Evolutionary conservation across 2,113 vertebrate genomes (phyloP).

Genomic region (Asarcornis scutulata): DNA sequence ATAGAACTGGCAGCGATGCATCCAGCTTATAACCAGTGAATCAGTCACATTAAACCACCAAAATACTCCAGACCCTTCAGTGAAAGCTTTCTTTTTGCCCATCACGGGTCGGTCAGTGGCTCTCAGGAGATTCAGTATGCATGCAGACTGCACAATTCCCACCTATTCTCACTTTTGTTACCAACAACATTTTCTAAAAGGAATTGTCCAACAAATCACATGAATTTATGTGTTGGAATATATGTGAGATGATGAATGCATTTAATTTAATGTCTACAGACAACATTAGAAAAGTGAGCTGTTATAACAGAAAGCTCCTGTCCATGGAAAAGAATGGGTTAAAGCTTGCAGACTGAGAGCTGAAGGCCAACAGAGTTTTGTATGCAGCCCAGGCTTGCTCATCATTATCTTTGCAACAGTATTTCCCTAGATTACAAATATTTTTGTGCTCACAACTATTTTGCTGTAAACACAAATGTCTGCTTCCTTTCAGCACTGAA

Average conservation of each 20-base stretch:
- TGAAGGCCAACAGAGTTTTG: not conserved
- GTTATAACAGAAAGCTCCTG: not conserved
- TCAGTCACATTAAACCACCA: not conserved
- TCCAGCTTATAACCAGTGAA: not conserved
- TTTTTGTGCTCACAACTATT: conserved; percentile 1
- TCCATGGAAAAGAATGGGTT: not conserved
- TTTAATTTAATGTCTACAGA: not conserved
- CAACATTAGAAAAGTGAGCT: not conserved
- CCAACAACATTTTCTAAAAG: not conserved
- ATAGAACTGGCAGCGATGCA: not conserved
- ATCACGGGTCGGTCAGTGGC: not conserved
- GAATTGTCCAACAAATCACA: not conserved
- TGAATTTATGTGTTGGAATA: not conserved
- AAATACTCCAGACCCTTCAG: not conserved
- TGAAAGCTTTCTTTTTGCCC: not conserved
- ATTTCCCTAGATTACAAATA: not conserved
- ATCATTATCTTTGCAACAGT: not conserved
- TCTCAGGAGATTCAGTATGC: not conserved
- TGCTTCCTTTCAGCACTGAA: not conserved
- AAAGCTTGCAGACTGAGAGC: not conserved
- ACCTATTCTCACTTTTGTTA: not conserved
- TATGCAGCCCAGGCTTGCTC: not conserved
- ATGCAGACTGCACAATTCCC: not conserved
- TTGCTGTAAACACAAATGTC: not conserved
- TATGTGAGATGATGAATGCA: not conserved